A percentile compares a stretch with the other conserved stretches of the same genome.
Evolutionary conservation across 2,888 invertebrate genomes (phyloP).

Genomic region (Spatulosminthurus flaviceps): DNA sequence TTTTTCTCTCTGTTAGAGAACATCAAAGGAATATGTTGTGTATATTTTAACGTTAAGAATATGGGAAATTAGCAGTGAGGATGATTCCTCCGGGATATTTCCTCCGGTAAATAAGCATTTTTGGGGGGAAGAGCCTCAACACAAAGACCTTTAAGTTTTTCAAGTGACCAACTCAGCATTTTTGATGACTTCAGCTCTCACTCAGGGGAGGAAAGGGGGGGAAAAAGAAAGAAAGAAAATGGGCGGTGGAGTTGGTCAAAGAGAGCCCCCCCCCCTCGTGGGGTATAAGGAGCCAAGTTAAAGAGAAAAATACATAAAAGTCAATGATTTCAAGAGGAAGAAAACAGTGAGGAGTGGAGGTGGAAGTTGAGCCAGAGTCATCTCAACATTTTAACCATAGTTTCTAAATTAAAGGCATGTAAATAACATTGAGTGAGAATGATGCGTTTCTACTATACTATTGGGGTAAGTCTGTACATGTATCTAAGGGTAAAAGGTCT

Average conservation of each 20-base stretch:
- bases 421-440: no score
- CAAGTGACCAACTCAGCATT: constrained; percentile 35
- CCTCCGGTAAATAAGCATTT: background rate
- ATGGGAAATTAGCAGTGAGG: background rate
- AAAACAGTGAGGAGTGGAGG: constrained; percentile 45
- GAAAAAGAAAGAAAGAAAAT: constrained; percentile 2
- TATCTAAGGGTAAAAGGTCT: no score
- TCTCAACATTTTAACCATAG: constrained; percentile 24
- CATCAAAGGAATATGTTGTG: no score
- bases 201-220: background rate
- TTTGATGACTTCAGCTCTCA: constrained; percentile 13
- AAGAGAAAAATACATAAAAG: constrained; percentile 38
- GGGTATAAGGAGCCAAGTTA: background rate
- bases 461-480: no score
- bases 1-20: no score
- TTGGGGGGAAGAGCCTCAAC: background rate
- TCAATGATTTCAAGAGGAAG: constrained; percentile 35
- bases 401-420: constrained; percentile 41
- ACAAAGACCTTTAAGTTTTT: constrained; percentile 11
- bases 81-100: background rate
- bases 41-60: background rate
- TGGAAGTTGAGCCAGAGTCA: background rate
- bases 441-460: no score
- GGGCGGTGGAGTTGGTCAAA: background rate
- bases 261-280: no score